Percentiles rank a stretch among this genome's conserved stretches.
Evolutionary conservation across 2,113 vertebrate genomes (phyloP).

Genomic region (Grus americana): DNA sequence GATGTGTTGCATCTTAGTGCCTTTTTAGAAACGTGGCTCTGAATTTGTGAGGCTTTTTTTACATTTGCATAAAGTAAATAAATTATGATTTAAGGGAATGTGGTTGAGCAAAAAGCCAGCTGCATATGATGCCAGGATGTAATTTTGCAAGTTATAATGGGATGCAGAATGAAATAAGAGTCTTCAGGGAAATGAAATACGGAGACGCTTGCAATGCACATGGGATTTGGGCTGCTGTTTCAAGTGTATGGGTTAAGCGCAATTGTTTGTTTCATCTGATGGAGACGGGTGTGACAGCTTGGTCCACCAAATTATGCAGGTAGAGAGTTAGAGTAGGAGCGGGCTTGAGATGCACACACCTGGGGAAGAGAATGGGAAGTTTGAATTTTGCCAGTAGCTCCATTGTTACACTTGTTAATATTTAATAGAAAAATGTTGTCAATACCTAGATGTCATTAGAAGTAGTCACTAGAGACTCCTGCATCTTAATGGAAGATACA

Average conservation of each 20-base stretch:
- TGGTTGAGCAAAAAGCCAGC: not conserved
- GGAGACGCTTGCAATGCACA: not conserved
- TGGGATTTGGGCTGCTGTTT: not conserved
- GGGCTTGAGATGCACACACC: not conserved
- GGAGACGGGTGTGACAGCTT: not conserved
- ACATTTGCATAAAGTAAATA: slow-evolving; percentile 14
- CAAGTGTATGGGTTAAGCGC: not conserved
- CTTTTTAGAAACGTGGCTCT: not conserved
- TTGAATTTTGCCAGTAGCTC: not conserved
- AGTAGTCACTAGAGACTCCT: not conserved
- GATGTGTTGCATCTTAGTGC: not conserved
- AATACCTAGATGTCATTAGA: not conserved
- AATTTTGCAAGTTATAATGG: not conserved
- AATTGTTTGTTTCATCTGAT: not conserved
- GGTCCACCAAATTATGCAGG: not conserved
- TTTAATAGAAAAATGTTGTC: not conserved
- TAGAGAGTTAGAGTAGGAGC: not conserved
- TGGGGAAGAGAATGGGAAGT: not conserved
- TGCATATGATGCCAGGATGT: not conserved
- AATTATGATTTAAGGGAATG: not conserved
- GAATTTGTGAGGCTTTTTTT: not conserved
- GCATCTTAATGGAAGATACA: not conserved
- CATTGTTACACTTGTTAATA: not conserved
- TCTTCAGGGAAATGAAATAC: not conserved
- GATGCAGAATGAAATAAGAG: not conserved